Conservation (phyloP, 2,888 invertebrate species). For the Sarcophaga rosellei region DNA sequence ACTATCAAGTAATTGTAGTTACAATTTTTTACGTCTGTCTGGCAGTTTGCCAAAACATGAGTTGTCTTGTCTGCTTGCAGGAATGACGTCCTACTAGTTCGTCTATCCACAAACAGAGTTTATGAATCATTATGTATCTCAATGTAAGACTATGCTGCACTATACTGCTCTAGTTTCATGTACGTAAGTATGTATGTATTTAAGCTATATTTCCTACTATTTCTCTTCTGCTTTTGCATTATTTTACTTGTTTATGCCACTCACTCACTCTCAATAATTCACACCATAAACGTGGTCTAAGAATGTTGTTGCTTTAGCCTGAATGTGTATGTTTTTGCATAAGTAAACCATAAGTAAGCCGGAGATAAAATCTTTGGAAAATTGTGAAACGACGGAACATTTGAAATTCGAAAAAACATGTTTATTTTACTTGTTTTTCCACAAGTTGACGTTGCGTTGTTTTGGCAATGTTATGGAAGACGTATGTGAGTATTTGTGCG, state of each 20-base stretch:
- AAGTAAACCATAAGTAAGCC: background rate
- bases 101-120: background rate
- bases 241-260: background rate
- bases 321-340: conserved; percentile 22
- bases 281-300: background rate
- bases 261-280: background rate
- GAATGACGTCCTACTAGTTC: background rate
- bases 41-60: conserved; percentile 10
- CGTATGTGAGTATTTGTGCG: conserved; percentile 9
- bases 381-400: background rate
- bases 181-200: background rate
- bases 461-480: conserved; percentile 13
- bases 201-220: background rate
- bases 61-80: background rate
- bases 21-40: background rate
- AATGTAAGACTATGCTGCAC: background rate
- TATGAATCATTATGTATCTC: background rate
- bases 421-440: conserved; percentile 9
- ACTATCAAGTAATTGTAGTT: no score
- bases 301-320: background rate
- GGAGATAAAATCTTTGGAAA: background rate
- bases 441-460: background rate
- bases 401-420: conserved; percentile 8
- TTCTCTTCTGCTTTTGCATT: background rate
- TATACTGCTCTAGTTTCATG: background rate